These are phyloP conservation scores for Benthosema pterotum DNA, from an alignment of 2,797 vertebrate species.

Conservation along the genomic window DNA sequence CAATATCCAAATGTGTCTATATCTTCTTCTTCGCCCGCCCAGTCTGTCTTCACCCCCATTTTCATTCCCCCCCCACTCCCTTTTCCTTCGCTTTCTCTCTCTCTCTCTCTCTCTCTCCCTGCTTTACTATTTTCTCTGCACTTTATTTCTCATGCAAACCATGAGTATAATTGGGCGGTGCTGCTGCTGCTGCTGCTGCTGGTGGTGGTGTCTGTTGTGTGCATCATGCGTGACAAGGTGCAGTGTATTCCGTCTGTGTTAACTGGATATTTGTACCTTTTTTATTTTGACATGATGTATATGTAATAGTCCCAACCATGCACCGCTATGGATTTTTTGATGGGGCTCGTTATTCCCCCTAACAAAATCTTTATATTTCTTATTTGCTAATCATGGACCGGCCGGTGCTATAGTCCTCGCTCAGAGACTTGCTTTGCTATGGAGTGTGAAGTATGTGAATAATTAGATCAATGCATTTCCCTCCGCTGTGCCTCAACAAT, in stretches of 20 bases:
- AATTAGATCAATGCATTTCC: conserved; percentile 38
- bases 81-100: conserved; percentile 5
- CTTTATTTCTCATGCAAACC: conserved; percentile 24
- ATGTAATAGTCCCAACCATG: too few species aligned
- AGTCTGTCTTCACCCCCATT: conserved; percentile 21
- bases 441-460: conserved; percentile 36
- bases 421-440: conserved; percentile 24
- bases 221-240: conserved; percentile 6
- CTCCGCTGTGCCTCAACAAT: conserved; percentile 7
- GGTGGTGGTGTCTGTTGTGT: neutral
- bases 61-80: conserved; percentile 36
- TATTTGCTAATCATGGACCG: too few species aligned
- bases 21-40: too few species aligned
- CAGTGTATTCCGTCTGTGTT: conserved; percentile 7
- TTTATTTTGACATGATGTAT: conserved; percentile 9
- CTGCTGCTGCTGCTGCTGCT: neutral
- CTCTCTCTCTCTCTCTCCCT: conserved; percentile 24
- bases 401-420: conserved; percentile 11
- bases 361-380: conserved; percentile 34
- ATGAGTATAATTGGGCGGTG: neutral
- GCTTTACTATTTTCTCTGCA: conserved; percentile 10
- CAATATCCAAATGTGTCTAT: conserved; percentile 35
- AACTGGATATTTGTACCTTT: neutral
- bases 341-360: conserved; percentile 21
- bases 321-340: conserved; percentile 27